Conservation (phyloP, 2,888 invertebrate genomes). For the Pyrgus malvae region DNA sequence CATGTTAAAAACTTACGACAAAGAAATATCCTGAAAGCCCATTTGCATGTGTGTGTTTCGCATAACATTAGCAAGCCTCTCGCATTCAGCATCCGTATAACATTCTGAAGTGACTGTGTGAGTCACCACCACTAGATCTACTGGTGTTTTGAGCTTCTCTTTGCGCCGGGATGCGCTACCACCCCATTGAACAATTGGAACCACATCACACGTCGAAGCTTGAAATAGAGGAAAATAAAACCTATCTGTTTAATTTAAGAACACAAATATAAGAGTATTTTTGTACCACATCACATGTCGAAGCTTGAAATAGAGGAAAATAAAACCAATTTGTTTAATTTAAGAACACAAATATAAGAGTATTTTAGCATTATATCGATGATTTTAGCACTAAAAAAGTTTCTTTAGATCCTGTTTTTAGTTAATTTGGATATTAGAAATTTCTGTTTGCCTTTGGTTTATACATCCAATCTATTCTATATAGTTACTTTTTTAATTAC, state of each 20-base stretch:
- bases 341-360: no score
- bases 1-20: constrained; percentile 84
- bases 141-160: constrained; percentile 52
- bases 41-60: constrained; percentile 76
- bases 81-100: constrained; percentile 60
- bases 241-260: no score
- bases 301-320: no score
- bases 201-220: constrained; percentile 44
- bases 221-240: no score
- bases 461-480: no score
- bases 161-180: constrained; percentile 39
- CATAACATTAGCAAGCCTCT: constrained; percentile 57
- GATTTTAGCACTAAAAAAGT: no score
- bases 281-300: constrained; percentile 46
- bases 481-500: no score
- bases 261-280: no score
- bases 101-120: constrained; percentile 81
- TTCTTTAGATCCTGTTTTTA: no score
- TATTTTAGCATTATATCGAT: constrained; percentile 47
- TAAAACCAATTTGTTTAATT: no score
- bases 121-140: constrained; percentile 78
- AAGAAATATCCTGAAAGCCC: constrained; percentile 80
- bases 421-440: no score
- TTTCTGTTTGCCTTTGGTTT: no score
- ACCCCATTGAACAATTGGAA: constrained; percentile 52